Conservation (phyloP, 2,113 vertebrate genomes). For the Odobenus rosmarus region DNA sequence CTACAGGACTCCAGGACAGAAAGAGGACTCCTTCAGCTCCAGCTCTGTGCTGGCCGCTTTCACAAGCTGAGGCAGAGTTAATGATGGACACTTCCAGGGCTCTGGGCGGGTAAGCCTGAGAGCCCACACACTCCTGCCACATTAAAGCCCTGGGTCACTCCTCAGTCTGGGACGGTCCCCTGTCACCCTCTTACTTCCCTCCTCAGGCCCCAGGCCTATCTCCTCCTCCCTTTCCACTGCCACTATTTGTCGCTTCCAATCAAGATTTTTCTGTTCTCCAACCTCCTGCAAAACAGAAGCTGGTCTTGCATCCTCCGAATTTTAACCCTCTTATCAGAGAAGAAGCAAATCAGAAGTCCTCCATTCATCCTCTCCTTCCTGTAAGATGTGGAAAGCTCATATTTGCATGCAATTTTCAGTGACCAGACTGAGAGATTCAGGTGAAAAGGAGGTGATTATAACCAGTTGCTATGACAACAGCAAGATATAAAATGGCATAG, state of each 20-base stretch:
- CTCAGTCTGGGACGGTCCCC: not conserved
- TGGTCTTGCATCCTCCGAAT: constrained; percentile 23
- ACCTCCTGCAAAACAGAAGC: constrained; percentile 37
- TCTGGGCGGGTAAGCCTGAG: not conserved
- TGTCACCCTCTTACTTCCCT: not conserved
- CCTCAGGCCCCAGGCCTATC: not conserved
- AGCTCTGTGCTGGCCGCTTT: not conserved
- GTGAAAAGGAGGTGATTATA: constrained; percentile 75
- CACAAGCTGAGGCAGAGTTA: not conserved
- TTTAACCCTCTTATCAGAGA: constrained; percentile 68
- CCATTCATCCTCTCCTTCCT: constrained; percentile 44
- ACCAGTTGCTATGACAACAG: constrained; percentile 82
- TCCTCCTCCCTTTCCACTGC: not conserved
- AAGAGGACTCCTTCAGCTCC: not conserved
- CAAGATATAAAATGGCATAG: constrained; percentile 78
- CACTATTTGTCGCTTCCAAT: not conserved
- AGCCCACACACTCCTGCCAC: not conserved
- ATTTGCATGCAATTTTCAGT: constrained; percentile 72
- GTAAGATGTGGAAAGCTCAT: constrained; percentile 56
- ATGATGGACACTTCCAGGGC: constrained; percentile 13
- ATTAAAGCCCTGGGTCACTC: not conserved
- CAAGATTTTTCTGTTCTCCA: constrained; percentile 40
- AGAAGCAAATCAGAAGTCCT: constrained; percentile 68
- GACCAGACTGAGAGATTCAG: constrained; percentile 68
- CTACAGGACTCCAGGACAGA: not conserved